These are phyloP conservation scores for Poeciliopsis retropinna DNA, from an alignment of 2,113 vertebrate species.

Conservation along the genomic window DNA sequence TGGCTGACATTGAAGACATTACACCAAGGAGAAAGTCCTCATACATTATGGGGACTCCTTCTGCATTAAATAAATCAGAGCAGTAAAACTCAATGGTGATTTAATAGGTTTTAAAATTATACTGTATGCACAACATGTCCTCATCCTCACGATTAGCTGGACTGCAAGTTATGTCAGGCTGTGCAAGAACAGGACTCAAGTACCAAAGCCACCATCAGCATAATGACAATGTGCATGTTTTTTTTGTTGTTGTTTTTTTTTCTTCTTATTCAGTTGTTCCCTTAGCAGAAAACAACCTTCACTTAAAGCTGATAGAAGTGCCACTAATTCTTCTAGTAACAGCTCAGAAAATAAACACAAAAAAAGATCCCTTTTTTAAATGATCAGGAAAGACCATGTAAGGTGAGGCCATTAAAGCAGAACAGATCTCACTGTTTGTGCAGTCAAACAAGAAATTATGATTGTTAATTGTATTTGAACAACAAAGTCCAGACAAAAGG, in stretches of 20 bases:
- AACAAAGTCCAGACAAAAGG: neutral
- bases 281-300: neutral
- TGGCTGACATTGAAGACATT: neutral
- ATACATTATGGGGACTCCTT: neutral
- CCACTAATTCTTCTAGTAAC: neutral
- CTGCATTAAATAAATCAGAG: slow-evolving; percentile 12
- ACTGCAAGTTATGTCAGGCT: neutral
- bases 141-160: neutral
- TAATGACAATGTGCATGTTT: neutral
- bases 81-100: neutral
- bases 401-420: neutral
- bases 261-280: slow-evolving; percentile 1
- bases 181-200: neutral
- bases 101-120: slow-evolving; percentile 11
- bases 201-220: slow-evolving; percentile 4
- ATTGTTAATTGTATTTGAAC: neutral
- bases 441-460: neutral
- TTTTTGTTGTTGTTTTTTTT: too few relatives aligned
- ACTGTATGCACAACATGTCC: slow-evolving; percentile 5
- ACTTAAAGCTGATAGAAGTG: neutral
- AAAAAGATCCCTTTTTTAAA: neutral
- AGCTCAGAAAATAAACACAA: neutral
- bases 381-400: neutral
- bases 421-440: too few relatives aligned
- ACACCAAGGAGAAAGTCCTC: neutral